phyloP scores from a whole-genome alignment of 2,888 invertebrate species.

The Drosophila kanekoi region DNA sequence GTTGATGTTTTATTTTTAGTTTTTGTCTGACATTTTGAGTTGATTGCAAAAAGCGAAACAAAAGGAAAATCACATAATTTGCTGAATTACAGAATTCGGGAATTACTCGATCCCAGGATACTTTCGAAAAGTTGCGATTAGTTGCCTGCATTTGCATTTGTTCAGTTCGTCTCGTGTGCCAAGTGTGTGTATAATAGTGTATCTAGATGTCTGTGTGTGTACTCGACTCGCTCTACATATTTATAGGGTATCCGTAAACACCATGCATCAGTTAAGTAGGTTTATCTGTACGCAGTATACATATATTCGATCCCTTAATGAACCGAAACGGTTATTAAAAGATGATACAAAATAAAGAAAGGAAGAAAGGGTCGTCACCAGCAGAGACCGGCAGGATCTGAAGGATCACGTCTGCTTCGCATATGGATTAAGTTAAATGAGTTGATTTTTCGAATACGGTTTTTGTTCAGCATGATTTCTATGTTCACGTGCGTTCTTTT shows the following conservation, averaged over 20 bases:
- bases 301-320: neutral
- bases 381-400: constrained; percentile 4
- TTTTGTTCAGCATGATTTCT: constrained; percentile 47
- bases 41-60: constrained; percentile 72
- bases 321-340: neutral
- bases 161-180: constrained; percentile 51
- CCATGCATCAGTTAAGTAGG: neutral
- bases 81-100: constrained; percentile 42
- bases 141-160: constrained; percentile 41
- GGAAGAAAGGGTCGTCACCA: no score
- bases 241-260: constrained; percentile 9
- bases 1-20: constrained; percentile 28
- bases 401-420: constrained; percentile 12
- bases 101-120: constrained; percentile 39
- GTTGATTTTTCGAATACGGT: constrained; percentile 24
- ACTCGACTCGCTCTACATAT: constrained; percentile 15
- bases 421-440: constrained; percentile 19
- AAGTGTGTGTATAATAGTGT: constrained; percentile 27
- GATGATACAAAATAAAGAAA: no score
- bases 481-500: constrained; percentile 31
- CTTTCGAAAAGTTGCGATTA: constrained; percentile 42
- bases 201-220: constrained; percentile 29
- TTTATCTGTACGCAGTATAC: no score
- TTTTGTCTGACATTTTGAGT: constrained; percentile 49
- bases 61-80: constrained; percentile 61